A percentile compares a stretch with the other conserved stretches of the same genome.
These are phyloP conservation scores for Dromaius novaehollandiae DNA, from an alignment of 2,113 vertebrate species.

Conservation along the genomic window DNA sequence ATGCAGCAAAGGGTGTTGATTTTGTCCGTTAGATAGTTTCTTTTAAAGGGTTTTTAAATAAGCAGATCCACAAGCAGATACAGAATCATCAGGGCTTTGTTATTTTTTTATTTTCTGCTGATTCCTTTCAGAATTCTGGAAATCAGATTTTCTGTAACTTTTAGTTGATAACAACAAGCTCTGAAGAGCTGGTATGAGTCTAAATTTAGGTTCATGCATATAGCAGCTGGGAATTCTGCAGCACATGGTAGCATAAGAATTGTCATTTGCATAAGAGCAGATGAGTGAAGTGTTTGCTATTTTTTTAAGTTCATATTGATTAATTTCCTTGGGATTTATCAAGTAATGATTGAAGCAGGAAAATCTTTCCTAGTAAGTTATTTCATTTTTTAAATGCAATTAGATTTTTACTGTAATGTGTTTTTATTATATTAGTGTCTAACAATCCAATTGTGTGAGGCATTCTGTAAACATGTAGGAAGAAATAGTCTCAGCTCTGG, in stretches of 20 bases:
- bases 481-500: background rate
- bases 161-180: background rate
- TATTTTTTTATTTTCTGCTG: background rate
- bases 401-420: constrained; percentile 21
- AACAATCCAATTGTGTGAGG: constrained; percentile 37
- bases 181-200: background rate
- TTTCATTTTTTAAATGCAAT: constrained; percentile 47
- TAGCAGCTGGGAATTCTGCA: constrained; percentile 3
- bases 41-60: background rate
- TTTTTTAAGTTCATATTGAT: constrained; percentile 41
- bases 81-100: background rate
- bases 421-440: constrained; percentile 55
- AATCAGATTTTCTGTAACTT: constrained; percentile 20
- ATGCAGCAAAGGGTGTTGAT: background rate
- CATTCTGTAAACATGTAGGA: background rate
- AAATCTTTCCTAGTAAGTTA: constrained; percentile 35
- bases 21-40: background rate
- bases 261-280: constrained; percentile 15
- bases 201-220: background rate
- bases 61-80: background rate
- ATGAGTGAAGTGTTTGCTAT: background rate
- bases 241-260: background rate
- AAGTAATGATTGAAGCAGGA: constrained; percentile 43
- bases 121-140: background rate
- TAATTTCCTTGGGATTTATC: constrained; percentile 60